A percentile compares a stretch with the other conserved stretches of the same genome.
These are phyloP conservation scores for Pitta sordida DNA, from an alignment of 2,113 vertebrate species.

Conservation along the genomic window DNA sequence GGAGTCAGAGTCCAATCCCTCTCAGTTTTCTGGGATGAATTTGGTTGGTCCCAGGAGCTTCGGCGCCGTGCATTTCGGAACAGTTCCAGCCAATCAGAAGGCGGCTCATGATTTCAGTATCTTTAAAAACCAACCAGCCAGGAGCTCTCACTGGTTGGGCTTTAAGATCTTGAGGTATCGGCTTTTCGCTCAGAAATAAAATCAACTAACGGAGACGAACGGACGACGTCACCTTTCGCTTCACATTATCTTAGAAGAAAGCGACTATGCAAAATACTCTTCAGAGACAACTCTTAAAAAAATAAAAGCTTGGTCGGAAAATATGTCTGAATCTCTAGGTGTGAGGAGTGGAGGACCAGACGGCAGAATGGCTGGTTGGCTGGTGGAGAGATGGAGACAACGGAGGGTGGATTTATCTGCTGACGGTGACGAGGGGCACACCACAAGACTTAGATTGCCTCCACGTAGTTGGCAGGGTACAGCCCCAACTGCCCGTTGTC, in stretches of 20 bases:
- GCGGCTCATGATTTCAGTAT: slow-evolving; percentile 57
- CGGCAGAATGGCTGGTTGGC: slow-evolving; percentile 58
- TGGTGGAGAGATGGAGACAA: slow-evolving; percentile 61
- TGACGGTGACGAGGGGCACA: slow-evolving; percentile 24
- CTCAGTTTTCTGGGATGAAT: slow-evolving; percentile 10
- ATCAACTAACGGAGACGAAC: slow-evolving; percentile 11
- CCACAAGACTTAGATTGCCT: slow-evolving; percentile 84
- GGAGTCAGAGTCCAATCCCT: neutral
- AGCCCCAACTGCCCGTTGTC: slow-evolving; percentile 92
- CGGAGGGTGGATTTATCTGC: slow-evolving; percentile 52
- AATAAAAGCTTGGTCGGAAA: slow-evolving; percentile 83
- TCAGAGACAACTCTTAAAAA: slow-evolving; percentile 78
- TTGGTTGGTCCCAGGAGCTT: slow-evolving; percentile 47
- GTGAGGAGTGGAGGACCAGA: slow-evolving; percentile 64
- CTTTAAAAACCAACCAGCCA: slow-evolving; percentile 63
- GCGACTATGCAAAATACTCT: slow-evolving; percentile 72
- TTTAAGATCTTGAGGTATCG: slow-evolving; percentile 67
- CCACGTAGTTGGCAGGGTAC: slow-evolving; percentile 98
- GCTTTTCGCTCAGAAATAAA: slow-evolving; percentile 38
- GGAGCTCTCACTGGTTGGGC: slow-evolving; percentile 55
- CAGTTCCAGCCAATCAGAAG: slow-evolving; percentile 62
- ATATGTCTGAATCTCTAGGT: slow-evolving; percentile 81
- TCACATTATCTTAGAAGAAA: slow-evolving; percentile 56
- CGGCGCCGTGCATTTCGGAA: neutral
- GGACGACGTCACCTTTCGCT: slow-evolving; percentile 37